phyloP scores from a whole-genome alignment of 2,888 invertebrate genomes.

The Hedya salicella region DNA sequence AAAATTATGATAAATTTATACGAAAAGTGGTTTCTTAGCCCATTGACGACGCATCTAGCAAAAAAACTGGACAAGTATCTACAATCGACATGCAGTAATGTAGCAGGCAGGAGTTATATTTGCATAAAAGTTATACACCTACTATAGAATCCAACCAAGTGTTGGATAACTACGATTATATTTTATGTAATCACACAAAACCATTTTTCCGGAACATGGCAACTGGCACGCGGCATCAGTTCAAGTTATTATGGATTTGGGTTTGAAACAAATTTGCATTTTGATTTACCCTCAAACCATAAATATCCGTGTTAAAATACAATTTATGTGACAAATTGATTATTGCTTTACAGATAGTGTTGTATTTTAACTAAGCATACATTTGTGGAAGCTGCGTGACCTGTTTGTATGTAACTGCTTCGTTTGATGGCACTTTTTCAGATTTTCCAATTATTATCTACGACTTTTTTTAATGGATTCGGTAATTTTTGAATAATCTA shows the following conservation, averaged over 20 bases:
- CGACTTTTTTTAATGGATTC: not conserved
- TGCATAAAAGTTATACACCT: slow-evolving; percentile 22
- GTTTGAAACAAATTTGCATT: slow-evolving; percentile 38
- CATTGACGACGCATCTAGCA: slow-evolving; percentile 16
- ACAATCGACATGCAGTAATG: not conserved
- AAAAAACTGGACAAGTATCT: slow-evolving; percentile 14
- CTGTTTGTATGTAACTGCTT: slow-evolving; percentile 1
- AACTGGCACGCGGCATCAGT: slow-evolving; percentile 22
- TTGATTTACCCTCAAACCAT: slow-evolving; percentile 31
- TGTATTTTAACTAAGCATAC: slow-evolving; percentile 19
- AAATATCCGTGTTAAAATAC: slow-evolving; percentile 24
- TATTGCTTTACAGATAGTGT: slow-evolving; percentile 29
- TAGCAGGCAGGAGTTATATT: slow-evolving; percentile 14
- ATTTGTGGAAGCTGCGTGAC: slow-evolving; percentile 13
- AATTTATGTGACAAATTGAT: slow-evolving; percentile 42
- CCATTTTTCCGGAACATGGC: slow-evolving; percentile 37
- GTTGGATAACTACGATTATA: slow-evolving; percentile 34
- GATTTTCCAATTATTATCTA: slow-evolving; percentile 5
- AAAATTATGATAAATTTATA: slow-evolving; percentile 34
- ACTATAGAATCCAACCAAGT: slow-evolving; percentile 24
- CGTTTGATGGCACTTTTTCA: not conserved
- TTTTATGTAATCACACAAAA: slow-evolving; percentile 38
- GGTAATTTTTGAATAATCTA: not conserved
- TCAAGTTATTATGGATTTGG: slow-evolving; percentile 39
- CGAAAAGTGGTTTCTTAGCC: slow-evolving; percentile 21